A percentile compares a stretch with the other conserved stretches of the same genome.
phyloP scores from a whole-genome alignment of 2,113 vertebrate species.

The Eurypyga helias region DNA sequence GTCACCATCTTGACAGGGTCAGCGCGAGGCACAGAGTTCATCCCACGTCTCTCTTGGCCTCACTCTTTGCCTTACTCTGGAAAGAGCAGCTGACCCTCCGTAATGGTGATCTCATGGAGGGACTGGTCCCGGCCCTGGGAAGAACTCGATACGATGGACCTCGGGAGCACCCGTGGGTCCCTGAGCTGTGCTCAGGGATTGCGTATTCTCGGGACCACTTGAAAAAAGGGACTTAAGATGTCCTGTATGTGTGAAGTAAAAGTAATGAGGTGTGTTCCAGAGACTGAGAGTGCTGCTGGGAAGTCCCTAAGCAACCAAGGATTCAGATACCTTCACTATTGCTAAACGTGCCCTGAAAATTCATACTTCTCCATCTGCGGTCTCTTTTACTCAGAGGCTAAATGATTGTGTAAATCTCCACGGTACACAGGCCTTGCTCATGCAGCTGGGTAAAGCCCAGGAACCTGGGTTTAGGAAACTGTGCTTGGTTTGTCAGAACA shows the following conservation, averaged over 20 bases:
- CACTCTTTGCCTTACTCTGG: neutral
- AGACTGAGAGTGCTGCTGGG: neutral
- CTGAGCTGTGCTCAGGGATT: neutral
- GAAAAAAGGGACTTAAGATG: neutral
- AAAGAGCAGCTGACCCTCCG: neutral
- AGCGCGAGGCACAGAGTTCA: neutral
- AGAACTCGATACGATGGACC: accelerated
- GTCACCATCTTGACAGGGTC: neutral
- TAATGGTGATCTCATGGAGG: neutral
- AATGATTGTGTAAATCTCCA: neutral
- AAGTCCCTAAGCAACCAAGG: neutral
- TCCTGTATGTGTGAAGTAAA: neutral
- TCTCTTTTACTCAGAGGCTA: neutral
- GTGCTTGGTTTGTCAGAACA: neutral
- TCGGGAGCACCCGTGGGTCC: neutral
- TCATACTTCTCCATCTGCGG: neutral
- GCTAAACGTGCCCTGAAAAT: neutral
- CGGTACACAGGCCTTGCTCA: neutral
- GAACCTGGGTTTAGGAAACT: neutral
- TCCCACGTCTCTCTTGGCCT: neutral
- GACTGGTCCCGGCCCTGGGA: neutral
- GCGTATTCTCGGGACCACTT: accelerated
- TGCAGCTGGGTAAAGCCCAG: neutral
- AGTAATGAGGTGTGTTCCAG: neutral
- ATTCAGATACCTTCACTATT: neutral